Evolutionary conservation across 2,888 invertebrate species (phyloP), one percentile per base, ranked within the genome.

Genomic region (Tiliacea citrago): DNA sequence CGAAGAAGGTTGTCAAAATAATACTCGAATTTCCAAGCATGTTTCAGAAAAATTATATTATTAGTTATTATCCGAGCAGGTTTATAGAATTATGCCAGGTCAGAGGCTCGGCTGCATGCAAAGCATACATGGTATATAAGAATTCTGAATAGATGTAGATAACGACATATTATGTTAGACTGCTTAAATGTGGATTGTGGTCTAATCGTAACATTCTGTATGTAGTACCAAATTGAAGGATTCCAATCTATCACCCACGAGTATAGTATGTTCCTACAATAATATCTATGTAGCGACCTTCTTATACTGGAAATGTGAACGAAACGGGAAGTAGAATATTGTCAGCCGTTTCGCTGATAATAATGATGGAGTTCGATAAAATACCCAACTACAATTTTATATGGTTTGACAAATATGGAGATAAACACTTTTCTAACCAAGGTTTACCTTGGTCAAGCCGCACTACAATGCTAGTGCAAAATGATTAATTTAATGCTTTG

Each of bases 261-360:
- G 49, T 73, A 58, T 24, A 24, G 39, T 67, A 35, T 12, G 24
- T 49, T 29, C 57, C 39, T 49, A 49, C 24, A 24, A 35, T 47
- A 47, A 68, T 39, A 35, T 57, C 24, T 63, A 58, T 21, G 35
- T 8, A 21, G 51, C 24, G 66, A 66, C 75, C 58, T 75, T 58
- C 60, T n/a, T 73, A 49, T 39, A 73, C n/a, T n/a, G 8, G n/a
- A 58, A 68, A 68, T 62, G 16, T 16, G 3, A 47, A 61, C 7
- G 29, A 49, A 49, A 75, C 49, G 49, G 6, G n/a, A 39, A 55
- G 21, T 29, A 53, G 24, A 55, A 12, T 6, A n/a, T 53, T 53
- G 6, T 62, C 29, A 61, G 16, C 39, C 12, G 29, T 65, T 65
- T 21, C 29, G 21, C 47, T 47, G 21, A 65, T 29, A 29, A 47